Base-by-base conservation (phyloP, 2,797 vertebrate genomes). In the Buceros bicornis region DNA sequence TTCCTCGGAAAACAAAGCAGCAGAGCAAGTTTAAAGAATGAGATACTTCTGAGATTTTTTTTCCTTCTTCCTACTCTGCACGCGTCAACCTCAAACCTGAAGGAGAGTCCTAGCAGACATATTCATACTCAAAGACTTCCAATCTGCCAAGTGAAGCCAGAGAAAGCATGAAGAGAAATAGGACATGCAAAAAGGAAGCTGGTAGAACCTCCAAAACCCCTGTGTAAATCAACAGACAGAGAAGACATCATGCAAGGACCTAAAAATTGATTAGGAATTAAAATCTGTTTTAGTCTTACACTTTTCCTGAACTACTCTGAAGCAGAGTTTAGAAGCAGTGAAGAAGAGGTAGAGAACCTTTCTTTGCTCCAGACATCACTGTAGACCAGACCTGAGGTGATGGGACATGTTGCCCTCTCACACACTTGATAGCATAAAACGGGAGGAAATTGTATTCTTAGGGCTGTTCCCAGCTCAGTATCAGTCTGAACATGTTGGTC, bases 401-500 rank as follows among this genome's bases (percentile, higher is more conserved):
- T 13, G 20, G 33, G 31, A 42, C n/a, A 37, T 6, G 8, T 47
- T 48, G 31, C 21, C 11, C 11, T 56, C 45, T 87, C 25, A 11
- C 1, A 11, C 16, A 56, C 45, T 45, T 42, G 21, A 42, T 17
- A 77, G 56, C 8, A 26, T 6, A 71, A 64, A 77, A 88, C 4
- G 31, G 47, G 10, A 93, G 8, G 56, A 78, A 81, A 65, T 1
- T 0, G 21, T 33, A 82, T 18, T 58, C 17, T 51, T 29, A 45
- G 31, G 29, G 42, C 35, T 50, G 16, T 31, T 45, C 90, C 25
- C 31, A 73, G 80, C 43, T 82, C 65, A 62, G 82, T 1, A 88
- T 69, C 40, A 84, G 93, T 58, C 79, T 88, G 65, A 86, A 88
- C 88, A 86, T 42, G 86, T 79, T 76, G 13, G 86, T 56, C 21